Conservation (phyloP, 1,140 invertebrate species). For the Phymorhynchus buccinoides region DNA sequence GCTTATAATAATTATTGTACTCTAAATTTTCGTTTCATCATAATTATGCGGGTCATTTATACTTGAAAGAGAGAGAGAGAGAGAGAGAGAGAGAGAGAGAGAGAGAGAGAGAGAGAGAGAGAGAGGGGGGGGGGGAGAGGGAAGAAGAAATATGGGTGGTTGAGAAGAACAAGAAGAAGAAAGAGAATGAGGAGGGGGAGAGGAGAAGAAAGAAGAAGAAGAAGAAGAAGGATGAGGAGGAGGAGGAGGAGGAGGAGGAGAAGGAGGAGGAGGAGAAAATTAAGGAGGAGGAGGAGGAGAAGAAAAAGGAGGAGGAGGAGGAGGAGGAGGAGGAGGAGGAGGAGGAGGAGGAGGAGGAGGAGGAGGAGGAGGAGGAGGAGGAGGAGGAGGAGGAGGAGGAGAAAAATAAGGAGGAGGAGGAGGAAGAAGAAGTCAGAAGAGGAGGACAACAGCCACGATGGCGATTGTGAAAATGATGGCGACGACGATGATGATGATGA, state of each 20-base stretch:
- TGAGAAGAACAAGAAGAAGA: no score
- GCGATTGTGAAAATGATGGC: not conserved
- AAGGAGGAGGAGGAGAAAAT: not conserved
- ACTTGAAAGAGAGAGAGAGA: no score
- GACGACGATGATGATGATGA: constrained; percentile 9
- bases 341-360: no score
- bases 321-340: no score
- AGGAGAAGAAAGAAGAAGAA: not conserved
- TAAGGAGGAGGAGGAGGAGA: not conserved
- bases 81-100: no score
- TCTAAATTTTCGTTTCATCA: no score
- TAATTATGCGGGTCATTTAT: no score
- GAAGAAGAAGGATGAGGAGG: not conserved
- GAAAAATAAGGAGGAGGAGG: not conserved
- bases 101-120: no score
- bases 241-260: not conserved
- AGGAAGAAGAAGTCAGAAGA: not conserved
- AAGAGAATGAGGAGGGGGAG: not conserved
- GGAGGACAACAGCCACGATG: not conserved
- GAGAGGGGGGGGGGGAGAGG: no score
- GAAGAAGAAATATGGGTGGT: no score
- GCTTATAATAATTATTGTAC: no score
- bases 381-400: not conserved
- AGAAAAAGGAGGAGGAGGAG: not conserved
- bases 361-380: not conserved